These are phyloP conservation scores for Argentina silus DNA, from an alignment of 2,797 vertebrate genomes.

Conservation along the genomic window DNA sequence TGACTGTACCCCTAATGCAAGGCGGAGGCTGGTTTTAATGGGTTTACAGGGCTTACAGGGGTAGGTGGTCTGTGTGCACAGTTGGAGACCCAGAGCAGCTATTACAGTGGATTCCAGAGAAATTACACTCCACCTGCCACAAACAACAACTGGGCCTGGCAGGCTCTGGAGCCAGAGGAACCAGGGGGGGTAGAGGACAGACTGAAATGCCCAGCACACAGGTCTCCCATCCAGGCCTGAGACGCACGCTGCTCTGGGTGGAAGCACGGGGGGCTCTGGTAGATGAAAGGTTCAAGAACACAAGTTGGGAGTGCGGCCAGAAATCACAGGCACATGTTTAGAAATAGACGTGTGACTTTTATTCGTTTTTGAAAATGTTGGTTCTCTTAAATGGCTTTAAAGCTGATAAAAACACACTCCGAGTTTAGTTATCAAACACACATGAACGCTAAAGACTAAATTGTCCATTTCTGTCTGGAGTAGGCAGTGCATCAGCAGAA, in stretches of 20 bases:
- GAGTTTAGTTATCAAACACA: no score
- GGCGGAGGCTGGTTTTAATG: no score
- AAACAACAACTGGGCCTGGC: slow-evolving; percentile 4
- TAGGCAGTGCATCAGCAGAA: no score
- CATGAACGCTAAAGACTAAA: no score
- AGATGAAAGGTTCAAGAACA: background rate
- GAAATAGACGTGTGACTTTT: background rate
- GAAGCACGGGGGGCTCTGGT: background rate
- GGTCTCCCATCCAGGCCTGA: background rate
- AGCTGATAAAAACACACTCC: background rate
- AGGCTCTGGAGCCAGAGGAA: background rate
- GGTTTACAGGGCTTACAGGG: no score
- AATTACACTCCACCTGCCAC: background rate
- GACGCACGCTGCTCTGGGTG: background rate
- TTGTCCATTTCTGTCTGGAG: no score
- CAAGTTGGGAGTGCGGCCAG: background rate
- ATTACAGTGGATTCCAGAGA: no score
- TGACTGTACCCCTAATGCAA: no score
- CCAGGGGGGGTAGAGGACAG: background rate
- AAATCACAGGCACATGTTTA: background rate
- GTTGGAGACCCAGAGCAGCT: no score
- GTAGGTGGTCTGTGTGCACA: no score
- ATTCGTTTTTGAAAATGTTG: background rate
- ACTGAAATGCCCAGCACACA: background rate
- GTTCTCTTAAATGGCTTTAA: background rate